Percentiles rank a stretch among this genome's conserved stretches.
Evolutionary conservation across 2,888 invertebrate species (phyloP).

Genomic region (Tetropium fuscum): DNA sequence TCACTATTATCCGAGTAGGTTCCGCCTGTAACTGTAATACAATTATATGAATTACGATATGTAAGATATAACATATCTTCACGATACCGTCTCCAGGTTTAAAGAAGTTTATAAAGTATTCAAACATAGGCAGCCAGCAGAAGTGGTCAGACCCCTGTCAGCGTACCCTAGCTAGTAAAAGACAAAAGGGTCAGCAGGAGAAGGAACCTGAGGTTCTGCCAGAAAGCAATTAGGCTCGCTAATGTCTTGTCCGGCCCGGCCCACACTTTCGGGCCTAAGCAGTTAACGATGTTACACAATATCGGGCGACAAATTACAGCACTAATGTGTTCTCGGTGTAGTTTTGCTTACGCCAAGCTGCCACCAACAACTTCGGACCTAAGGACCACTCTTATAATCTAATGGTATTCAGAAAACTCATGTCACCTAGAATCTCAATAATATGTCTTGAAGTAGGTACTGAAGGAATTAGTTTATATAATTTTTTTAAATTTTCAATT

Average conservation of each 20-base stretch:
- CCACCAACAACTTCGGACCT: conserved; percentile 4
- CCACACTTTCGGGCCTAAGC: conserved; percentile 60
- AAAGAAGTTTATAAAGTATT: background rate
- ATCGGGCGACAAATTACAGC: conserved; percentile 62
- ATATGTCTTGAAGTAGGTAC: too few relatives aligned
- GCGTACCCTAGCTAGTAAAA: conserved; percentile 31
- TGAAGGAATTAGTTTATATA: too few relatives aligned
- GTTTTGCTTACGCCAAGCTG: conserved; percentile 20
- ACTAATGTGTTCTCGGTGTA: conserved; percentile 59
- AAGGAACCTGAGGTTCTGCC: conserved; percentile 41
- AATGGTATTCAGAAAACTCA: conserved; percentile 7
- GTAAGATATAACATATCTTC: too few relatives aligned
- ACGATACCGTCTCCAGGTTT: too few relatives aligned
- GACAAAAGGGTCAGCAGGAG: conserved; percentile 38
- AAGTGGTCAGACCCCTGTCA: conserved; percentile 52
- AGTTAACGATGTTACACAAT: conserved; percentile 64
- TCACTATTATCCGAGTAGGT: too few relatives aligned
- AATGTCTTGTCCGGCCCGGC: conserved; percentile 64
- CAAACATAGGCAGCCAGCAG: conserved; percentile 6
- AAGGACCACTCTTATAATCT: background rate
- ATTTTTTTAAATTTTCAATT: too few relatives aligned
- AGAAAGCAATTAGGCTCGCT: conserved; percentile 65
- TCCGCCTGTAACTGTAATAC: too few relatives aligned
- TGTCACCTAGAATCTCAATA: too few relatives aligned
- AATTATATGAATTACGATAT: too few relatives aligned